phyloP scores from a whole-genome alignment of 2,888 invertebrate species.

The Linnaemya vulpina region DNA sequence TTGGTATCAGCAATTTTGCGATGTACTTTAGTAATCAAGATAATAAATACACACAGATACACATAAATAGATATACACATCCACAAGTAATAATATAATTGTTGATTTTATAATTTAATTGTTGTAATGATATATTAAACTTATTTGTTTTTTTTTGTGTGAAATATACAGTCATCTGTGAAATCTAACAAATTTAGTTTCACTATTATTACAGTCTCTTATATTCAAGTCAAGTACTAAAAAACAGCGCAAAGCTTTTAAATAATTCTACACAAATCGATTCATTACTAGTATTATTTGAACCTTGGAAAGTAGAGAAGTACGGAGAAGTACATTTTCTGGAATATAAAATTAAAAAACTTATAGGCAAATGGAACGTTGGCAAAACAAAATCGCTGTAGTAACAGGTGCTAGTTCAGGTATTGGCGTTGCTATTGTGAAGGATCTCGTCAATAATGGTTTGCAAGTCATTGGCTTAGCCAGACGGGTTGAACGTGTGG shows the following conservation, averaged over 20 bases:
- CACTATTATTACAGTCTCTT: not conserved
- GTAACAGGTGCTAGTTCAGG: slow-evolving; percentile 87
- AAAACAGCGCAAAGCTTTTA: not conserved
- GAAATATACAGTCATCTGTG: not conserved
- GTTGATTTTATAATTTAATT: too few relatives aligned
- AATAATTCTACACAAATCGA: not conserved
- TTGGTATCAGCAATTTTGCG: not conserved
- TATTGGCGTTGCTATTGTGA: slow-evolving; percentile 84
- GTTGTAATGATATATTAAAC: too few relatives aligned
- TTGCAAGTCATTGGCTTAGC: slow-evolving; percentile 85
- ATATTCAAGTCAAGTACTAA: too few relatives aligned
- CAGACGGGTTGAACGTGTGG: slow-evolving; percentile 83
- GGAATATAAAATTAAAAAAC: slow-evolving; percentile 12
- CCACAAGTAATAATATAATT: not conserved
- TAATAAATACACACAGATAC: too few relatives aligned
- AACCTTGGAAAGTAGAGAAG: not conserved
- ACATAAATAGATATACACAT: not conserved
- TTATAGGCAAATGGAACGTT: slow-evolving; percentile 84
- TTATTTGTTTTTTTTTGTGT: too few relatives aligned
- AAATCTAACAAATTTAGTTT: slow-evolving; percentile 2
- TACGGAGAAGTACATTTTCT: not conserved
- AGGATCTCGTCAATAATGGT: slow-evolving; percentile 83
- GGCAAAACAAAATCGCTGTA: slow-evolving; percentile 85
- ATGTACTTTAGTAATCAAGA: too few relatives aligned
- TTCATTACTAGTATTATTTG: not conserved